These are phyloP conservation scores for Antheraea yamamai DNA, from an alignment of 2,888 invertebrate genomes.

Conservation along the genomic window DNA sequence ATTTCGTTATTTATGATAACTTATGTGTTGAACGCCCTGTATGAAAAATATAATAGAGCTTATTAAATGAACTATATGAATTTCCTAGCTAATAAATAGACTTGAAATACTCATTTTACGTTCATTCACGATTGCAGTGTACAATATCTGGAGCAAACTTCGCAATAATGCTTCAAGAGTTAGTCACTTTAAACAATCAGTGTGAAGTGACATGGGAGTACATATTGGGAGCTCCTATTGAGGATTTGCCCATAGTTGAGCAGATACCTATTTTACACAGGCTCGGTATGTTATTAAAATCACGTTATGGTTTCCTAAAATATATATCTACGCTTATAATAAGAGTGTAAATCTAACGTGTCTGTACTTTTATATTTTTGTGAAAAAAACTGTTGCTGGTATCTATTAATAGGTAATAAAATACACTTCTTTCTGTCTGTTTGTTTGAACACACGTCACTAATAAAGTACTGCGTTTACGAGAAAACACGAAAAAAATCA, in stretches of 20 bases:
- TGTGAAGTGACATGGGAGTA: constrained; percentile 88
- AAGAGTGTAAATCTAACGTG: too few relatives aligned
- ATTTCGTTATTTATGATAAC: neutral
- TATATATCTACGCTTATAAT: too few relatives aligned
- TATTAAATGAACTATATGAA: neutral
- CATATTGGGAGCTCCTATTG: constrained; percentile 87
- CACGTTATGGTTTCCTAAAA: neutral
- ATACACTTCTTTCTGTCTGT: too few relatives aligned
- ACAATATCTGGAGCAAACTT: constrained; percentile 84
- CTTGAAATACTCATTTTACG: neutral
- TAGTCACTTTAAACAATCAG: constrained; percentile 88
- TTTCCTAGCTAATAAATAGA: neutral
- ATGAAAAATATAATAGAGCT: neutral
- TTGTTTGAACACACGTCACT: too few relatives aligned
- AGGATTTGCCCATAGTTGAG: constrained; percentile 89
- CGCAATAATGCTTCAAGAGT: constrained; percentile 85
- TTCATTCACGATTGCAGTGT: constrained; percentile 58
- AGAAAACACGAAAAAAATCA: too few relatives aligned
- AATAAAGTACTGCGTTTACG: too few relatives aligned
- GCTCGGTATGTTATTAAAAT: constrained; percentile 67
- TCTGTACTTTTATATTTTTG: too few relatives aligned
- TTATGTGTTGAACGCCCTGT: neutral
- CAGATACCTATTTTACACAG: constrained; percentile 90
- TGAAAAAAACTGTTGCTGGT: too few relatives aligned
- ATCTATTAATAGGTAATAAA: too few relatives aligned